These are phyloP conservation scores for Drosophila paulistorum DNA, from an alignment of 1,140 invertebrate genomes.

Conservation along the genomic window DNA sequence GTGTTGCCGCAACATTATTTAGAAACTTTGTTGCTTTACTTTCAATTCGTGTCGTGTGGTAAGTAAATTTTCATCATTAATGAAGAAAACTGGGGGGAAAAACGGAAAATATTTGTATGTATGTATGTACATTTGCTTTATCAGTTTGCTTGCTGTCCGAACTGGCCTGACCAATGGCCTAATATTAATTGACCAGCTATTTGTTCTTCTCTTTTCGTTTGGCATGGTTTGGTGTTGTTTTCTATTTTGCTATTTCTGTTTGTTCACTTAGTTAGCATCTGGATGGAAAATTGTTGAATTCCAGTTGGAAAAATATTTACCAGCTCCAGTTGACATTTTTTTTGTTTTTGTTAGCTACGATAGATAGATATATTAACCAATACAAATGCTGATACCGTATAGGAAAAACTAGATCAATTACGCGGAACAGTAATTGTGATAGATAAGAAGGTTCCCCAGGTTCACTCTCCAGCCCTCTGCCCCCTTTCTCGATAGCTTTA, in stretches of 20 bases:
- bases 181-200: conserved; percentile 3
- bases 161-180: conserved; percentile 11
- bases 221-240: not conserved
- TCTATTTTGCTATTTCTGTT: not conserved
- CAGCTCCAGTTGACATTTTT: conserved; percentile 63
- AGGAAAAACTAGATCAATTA: conserved; percentile 71
- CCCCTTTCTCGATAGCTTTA: not conserved
- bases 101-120: not conserved
- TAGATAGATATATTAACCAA: conserved; percentile 8
- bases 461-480: not conserved
- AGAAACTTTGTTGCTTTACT: conserved; percentile 10
- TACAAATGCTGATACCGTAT: conserved; percentile 14
- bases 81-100: not conserved
- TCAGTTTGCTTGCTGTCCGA: not conserved
- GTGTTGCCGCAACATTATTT: conserved; percentile 7
- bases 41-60: conserved; percentile 1
- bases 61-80: conserved; percentile 9
- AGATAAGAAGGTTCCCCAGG: conserved; percentile 35
- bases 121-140: not conserved
- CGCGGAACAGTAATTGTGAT: conserved; percentile 58
- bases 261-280: conserved; percentile 16
- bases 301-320: conserved; percentile 21
- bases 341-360: conserved; percentile 52
- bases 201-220: conserved; percentile 4
- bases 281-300: conserved; percentile 37